Evolutionary conservation across 2,113 vertebrate genomes (phyloP).

Genomic region (Elgaria multicarinata): DNA sequence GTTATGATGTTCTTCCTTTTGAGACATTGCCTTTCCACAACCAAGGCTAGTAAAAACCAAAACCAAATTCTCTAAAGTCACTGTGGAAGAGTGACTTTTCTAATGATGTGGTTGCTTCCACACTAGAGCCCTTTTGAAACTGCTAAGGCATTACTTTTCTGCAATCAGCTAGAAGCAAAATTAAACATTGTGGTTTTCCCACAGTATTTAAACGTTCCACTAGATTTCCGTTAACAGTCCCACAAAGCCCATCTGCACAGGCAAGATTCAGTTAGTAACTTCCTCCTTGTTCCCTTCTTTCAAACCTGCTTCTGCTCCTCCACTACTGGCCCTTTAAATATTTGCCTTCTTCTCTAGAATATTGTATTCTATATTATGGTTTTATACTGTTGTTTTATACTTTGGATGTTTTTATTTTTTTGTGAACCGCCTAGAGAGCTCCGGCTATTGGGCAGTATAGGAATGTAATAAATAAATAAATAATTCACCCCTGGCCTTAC

Average conservation of each 20-base stretch:
- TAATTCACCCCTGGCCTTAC: too few relatives aligned
- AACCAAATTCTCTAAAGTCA: neutral
- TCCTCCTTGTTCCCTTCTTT: neutral
- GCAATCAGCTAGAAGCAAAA: neutral
- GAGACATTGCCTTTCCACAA: neutral
- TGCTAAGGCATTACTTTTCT: neutral
- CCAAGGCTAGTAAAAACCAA: neutral
- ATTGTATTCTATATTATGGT: too few relatives aligned
- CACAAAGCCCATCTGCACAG: neutral
- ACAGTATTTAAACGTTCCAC: neutral
- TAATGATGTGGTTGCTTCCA: neutral
- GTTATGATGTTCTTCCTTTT: neutral
- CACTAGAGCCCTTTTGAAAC: neutral
- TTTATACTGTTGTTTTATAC: too few relatives aligned
- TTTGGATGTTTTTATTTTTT: too few relatives aligned
- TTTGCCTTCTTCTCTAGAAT: too few relatives aligned
- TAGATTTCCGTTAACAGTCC: too few relatives aligned
- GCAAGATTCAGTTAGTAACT: neutral
- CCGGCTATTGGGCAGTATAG: too few relatives aligned
- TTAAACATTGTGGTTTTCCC: neutral
- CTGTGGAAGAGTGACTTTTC: neutral
- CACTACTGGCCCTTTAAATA: too few relatives aligned
- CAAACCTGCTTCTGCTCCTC: too few relatives aligned
- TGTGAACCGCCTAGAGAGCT: too few relatives aligned
- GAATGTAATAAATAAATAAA: too few relatives aligned